Conservation (phyloP, 2,113 vertebrate genomes). For the Morone saxatilis region DNA sequence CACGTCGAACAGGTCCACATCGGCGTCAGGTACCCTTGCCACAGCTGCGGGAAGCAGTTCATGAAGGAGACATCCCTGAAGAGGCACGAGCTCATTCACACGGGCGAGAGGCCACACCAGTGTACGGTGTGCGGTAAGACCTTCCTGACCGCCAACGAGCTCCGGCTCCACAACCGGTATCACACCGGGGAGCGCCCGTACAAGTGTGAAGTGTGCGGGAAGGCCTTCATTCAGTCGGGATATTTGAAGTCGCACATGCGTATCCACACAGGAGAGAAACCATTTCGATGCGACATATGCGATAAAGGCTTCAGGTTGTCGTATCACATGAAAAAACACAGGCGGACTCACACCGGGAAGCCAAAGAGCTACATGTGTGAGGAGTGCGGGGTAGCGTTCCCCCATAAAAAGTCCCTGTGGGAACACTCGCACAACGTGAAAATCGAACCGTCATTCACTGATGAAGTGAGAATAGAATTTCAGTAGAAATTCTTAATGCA, state of each 20-base stretch:
- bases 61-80: conserved; percentile 83
- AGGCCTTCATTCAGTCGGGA: conserved; percentile 82
- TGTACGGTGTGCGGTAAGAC: conserved; percentile 80
- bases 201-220: conserved; percentile 79
- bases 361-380: conserved; percentile 70
- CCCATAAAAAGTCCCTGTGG: conserved; percentile 73
- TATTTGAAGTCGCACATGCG: conserved; percentile 83
- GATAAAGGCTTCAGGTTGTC: conserved; percentile 78
- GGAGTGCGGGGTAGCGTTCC: conserved; percentile 68
- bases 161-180: conserved; percentile 78
- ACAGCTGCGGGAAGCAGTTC: conserved; percentile 80
- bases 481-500: conserved; percentile 46
- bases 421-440: conserved; percentile 75
- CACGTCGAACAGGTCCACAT: conserved; percentile 82
- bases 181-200: conserved; percentile 82
- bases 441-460: conserved; percentile 49
- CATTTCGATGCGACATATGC: conserved; percentile 79
- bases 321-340: conserved; percentile 82
- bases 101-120: conserved; percentile 78
- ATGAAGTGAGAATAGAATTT: conserved; percentile 68
- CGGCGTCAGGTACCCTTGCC: conserved; percentile 79
- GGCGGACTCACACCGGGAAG: conserved; percentile 74
- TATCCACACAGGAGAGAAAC: conserved; percentile 83
- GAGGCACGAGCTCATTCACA: conserved; percentile 82
- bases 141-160: conserved; percentile 81